Evolutionary conservation across 2,113 vertebrate genomes (phyloP).

Genomic region (Pygoscelis adeliae): DNA sequence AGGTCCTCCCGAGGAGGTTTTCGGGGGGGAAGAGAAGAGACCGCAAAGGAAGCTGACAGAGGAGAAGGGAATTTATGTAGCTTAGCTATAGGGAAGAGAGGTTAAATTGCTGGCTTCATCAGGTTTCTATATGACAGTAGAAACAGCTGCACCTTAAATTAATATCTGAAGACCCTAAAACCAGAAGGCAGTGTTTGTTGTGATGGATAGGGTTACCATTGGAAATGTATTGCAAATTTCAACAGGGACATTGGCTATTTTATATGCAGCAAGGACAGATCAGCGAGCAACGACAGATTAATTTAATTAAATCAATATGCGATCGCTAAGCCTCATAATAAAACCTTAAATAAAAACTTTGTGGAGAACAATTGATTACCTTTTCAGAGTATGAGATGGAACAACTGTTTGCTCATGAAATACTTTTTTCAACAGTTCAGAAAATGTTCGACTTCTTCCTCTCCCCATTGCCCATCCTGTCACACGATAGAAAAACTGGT

Average conservation of each 20-base stretch:
- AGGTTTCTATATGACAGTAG: neutral
- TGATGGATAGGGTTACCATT: neutral
- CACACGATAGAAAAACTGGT: neutral
- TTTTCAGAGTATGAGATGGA: neutral
- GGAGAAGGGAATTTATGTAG: neutral
- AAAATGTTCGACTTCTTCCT: neutral
- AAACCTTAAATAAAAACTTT: neutral
- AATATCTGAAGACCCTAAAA: neutral
- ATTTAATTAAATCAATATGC: neutral
- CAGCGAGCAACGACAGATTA: neutral
- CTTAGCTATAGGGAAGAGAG: neutral
- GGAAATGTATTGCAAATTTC: neutral
- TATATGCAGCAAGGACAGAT: neutral
- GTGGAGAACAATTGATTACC: neutral
- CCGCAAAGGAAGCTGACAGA: neutral
- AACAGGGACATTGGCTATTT: neutral
- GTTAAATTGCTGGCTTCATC: neutral
- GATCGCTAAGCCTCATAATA: neutral
- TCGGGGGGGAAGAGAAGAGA: accelerated
- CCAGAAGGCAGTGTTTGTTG: neutral
- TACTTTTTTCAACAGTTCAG: neutral
- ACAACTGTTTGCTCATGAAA: neutral
- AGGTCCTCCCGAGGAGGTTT: neutral
- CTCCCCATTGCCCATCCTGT: neutral
- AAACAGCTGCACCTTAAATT: neutral